Evolutionary conservation across 1,140 invertebrate genomes (phyloP), one percentile per base, ranked within the genome.

Genomic region (Paralvinella palmiformis): DNA sequence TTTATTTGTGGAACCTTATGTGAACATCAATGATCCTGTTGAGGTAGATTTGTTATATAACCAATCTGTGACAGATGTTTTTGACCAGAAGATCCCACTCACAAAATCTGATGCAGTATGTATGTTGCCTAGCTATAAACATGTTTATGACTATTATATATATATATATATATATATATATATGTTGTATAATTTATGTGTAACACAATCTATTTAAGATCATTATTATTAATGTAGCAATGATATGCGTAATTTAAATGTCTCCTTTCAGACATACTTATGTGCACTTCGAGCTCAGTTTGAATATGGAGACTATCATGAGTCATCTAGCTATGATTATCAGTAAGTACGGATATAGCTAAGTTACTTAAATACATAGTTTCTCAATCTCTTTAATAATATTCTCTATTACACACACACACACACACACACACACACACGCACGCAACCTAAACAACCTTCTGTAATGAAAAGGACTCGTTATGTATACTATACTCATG

Each of bases 31-130:
- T 60, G 91, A 94, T 81, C 88, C 89, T 0, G 91, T 96, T 1
- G 94, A 97, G 80, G 94, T 96, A 79, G 93, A 97, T 80, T 81
- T 98, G 27, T 78, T 98, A n/a, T 96, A 96, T 80, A 92, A 96
- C 82, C 94, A 98, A 83, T 88, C 95, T 33, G 82, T 96, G 50
- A 91, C 94, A 73, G 88, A 90, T 73, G 85, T 97, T 22, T 84
- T 92, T 64, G 90, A 90, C 62, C 92, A 96, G 82, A 84, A 91
- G 22, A 91, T 94, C 73, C 93, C 92, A 0, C 88, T 96, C 32
- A 91, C 90, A 24, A 90, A 91, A 70, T 91, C 92, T 76, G 92
- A 96, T 83, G 92, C 92, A 53, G 92, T 94, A 79, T 87, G 87
- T 85, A 53, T 27, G 29, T 29, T 62, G 13, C 29, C 17, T 29